Evolutionary conservation across 2,888 invertebrate species (phyloP).

Genomic region (Petrolisthes manimaculis): DNA sequence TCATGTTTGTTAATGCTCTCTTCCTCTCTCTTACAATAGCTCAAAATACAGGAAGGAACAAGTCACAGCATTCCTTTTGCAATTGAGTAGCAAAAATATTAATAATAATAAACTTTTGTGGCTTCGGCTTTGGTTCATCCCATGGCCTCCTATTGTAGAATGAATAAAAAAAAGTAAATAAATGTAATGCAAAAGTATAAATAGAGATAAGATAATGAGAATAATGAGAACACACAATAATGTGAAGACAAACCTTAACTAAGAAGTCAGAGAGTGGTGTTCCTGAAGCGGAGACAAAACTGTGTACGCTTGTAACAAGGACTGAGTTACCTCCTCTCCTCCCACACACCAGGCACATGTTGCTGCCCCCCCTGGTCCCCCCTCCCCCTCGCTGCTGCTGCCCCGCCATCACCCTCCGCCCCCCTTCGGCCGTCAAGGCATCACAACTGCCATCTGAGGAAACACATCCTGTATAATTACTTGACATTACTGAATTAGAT

Average conservation of each 20-base stretch:
- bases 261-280: slow-evolving; percentile 53
- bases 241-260: slow-evolving; percentile 41
- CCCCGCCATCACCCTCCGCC: neutral
- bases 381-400: slow-evolving; percentile 4
- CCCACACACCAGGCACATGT: slow-evolving; percentile 53
- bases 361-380: slow-evolving; percentile 29
- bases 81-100: neutral
- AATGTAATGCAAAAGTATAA: neutral
- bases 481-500: no score
- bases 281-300: slow-evolving; percentile 57
- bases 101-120: neutral
- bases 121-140: neutral
- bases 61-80: neutral
- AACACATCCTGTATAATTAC: neutral
- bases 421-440: neutral
- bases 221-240: neutral
- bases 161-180: neutral
- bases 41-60: neutral
- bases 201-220: neutral
- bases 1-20: neutral
- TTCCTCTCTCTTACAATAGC: neutral
- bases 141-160: neutral
- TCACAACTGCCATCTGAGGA: neutral
- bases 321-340: slow-evolving; percentile 49
- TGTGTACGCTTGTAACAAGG: slow-evolving; percentile 50